These are phyloP conservation scores for Xylota sylvarum DNA, from an alignment of 2,888 invertebrate genomes.

Conservation along the genomic window DNA sequence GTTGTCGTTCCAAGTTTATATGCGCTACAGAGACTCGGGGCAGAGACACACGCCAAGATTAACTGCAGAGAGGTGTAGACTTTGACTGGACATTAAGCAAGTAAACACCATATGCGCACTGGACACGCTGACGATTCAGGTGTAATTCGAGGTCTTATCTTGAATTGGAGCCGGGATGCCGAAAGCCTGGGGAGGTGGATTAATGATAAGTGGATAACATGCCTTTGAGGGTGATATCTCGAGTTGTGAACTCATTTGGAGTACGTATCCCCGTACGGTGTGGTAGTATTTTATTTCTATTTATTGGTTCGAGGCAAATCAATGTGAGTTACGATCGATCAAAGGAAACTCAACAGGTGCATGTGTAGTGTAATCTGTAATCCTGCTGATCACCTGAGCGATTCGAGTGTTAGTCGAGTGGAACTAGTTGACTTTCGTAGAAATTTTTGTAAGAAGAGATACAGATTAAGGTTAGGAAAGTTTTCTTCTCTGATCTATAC, in stretches of 20 bases:
- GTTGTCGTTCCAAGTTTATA: slow-evolving; percentile 42
- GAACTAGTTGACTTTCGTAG: not conserved
- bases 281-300: not conserved
- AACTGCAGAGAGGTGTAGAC: slow-evolving; percentile 59
- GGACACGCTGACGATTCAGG: slow-evolving; percentile 50
- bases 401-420: not conserved
- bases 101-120: slow-evolving; percentile 59
- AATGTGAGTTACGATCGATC: not conserved
- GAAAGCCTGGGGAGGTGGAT: slow-evolving; percentile 42
- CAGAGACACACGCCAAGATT: slow-evolving; percentile 65
- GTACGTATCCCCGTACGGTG: not conserved
- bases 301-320: slow-evolving; percentile 1
- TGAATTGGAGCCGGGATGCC: slow-evolving; percentile 33
- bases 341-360: not conserved
- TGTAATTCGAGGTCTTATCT: slow-evolving; percentile 66
- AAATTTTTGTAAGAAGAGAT: not conserved
- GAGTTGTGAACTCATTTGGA: slow-evolving; percentile 48
- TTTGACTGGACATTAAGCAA: slow-evolving; percentile 62
- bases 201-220: slow-evolving; percentile 48
- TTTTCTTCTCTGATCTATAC: too few species aligned
- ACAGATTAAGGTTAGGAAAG: too few species aligned
- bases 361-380: not conserved
- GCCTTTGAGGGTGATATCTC: slow-evolving; percentile 39
- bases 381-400: not conserved
- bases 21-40: slow-evolving; percentile 11